Conservation (phyloP, 2,113 vertebrate genomes). For the Mobula hypostoma region DNA sequence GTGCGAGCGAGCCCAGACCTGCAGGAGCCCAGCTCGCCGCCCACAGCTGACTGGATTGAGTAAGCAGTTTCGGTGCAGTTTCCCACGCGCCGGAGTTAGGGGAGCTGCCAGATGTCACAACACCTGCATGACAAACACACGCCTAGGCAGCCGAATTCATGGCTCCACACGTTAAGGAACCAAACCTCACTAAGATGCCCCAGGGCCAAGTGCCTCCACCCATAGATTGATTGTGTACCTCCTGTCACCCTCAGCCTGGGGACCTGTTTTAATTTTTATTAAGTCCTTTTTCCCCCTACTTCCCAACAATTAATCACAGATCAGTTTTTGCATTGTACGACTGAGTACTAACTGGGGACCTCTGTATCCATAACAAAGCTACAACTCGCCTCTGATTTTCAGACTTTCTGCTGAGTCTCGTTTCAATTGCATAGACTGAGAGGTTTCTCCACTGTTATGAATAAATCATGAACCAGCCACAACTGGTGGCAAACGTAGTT, state of each 20-base stretch:
- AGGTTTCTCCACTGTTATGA: background rate
- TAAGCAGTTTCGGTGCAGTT: slow-evolving; percentile 47
- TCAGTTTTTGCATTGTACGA: background rate
- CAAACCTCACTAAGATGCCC: slow-evolving; percentile 10
- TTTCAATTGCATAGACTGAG: background rate
- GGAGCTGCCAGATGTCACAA: slow-evolving; percentile 27
- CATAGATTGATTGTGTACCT: background rate
- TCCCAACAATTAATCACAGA: background rate
- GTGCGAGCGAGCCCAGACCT: background rate
- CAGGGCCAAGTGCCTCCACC: background rate
- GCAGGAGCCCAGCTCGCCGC: slow-evolving; percentile 26
- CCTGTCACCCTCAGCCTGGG: slow-evolving; percentile 45
- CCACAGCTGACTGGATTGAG: slow-evolving; percentile 41
- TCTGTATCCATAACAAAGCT: background rate
- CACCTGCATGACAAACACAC: slow-evolving; percentile 28
- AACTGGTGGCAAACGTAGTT: background rate
- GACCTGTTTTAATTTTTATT: background rate
- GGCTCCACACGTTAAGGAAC: slow-evolving; percentile 24
- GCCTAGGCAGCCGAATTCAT: slow-evolving; percentile 7
- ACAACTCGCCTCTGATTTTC: background rate
- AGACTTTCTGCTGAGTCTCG: background rate
- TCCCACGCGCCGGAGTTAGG: slow-evolving; percentile 38
- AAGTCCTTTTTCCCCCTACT: background rate
- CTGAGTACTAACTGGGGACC: background rate
- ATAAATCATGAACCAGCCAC: background rate